Percentiles rank a stretch among this genome's conserved stretches.
Evolutionary conservation across 2,888 invertebrate species (phyloP).

Genomic region (Frankliniella intonsa): DNA sequence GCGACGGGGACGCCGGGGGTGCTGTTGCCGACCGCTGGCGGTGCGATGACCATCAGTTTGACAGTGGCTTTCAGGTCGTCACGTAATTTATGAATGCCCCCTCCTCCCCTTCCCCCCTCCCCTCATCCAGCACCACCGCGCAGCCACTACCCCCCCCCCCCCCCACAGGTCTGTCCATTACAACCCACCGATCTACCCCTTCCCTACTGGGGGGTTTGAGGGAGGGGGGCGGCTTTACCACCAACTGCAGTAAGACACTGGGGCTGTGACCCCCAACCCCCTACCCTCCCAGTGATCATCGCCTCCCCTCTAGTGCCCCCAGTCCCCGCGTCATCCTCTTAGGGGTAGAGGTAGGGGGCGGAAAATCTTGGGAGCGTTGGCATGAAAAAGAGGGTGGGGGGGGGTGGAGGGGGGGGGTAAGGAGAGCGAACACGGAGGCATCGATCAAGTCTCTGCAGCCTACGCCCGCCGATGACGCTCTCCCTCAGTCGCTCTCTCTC

Average conservation of each 20-base stretch:
- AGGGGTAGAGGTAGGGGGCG: background rate
- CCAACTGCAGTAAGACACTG: too few relatives aligned
- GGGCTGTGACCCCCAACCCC: slow-evolving; percentile 10
- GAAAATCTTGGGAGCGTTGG: too few relatives aligned
- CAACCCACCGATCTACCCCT: background rate
- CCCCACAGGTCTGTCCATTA: too few relatives aligned
- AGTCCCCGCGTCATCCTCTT: background rate
- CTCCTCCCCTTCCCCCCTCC: background rate
- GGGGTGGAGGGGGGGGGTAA: too few relatives aligned
- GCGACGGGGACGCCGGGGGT: background rate
- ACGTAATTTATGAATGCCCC: slow-evolving; percentile 9
- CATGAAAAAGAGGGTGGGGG: too few relatives aligned
- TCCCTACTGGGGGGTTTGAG: background rate
- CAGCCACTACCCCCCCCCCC: background rate
- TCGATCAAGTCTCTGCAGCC: background rate
- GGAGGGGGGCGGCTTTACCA: too few relatives aligned
- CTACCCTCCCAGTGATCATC: background rate
- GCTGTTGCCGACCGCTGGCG: background rate
- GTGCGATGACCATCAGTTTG: background rate
- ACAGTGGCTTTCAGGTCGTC: background rate
- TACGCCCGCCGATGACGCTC: background rate
- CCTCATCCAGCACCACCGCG: background rate
- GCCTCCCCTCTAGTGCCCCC: background rate
- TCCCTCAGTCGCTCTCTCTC: too few relatives aligned
- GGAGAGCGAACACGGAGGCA: background rate